Percentiles rank a stretch among this genome's conserved stretches.
Conservation (phyloP, 2,113 vertebrate genomes). For the Upupa epops region DNA sequence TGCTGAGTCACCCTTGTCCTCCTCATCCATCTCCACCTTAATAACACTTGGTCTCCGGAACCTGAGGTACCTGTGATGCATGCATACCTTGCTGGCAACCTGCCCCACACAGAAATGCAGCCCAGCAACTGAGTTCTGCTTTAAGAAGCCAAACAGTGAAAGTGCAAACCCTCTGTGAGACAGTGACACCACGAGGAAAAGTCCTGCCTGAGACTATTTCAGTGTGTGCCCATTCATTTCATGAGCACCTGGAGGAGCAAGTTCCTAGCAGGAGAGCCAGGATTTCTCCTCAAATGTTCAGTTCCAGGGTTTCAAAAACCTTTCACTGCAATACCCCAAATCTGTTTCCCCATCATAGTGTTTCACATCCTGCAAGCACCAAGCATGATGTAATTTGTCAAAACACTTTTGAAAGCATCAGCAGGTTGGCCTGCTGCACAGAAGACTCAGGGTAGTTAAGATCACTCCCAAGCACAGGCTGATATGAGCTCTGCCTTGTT, state of each 20-base stretch:
- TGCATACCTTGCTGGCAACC: not conserved
- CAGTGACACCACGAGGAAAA: not conserved
- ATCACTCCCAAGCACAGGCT: not conserved
- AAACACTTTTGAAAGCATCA: not conserved
- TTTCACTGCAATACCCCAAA: not conserved
- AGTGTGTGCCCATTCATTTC: not conserved
- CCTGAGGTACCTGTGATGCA: not conserved
- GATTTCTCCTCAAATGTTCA: not conserved
- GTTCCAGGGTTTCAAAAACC: not conserved
- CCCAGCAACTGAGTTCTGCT: not conserved
- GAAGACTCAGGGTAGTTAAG: not conserved
- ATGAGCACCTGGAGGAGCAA: fast-evolving
- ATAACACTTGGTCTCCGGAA: not conserved
- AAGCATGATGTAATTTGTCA: not conserved
- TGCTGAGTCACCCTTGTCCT: not conserved
- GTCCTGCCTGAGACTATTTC: not conserved
- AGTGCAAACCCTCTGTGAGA: not conserved
- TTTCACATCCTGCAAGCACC: not conserved
- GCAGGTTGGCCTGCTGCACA: not conserved
- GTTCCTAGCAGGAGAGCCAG: not conserved
- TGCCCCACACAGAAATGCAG: not conserved
- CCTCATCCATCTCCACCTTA: not conserved
- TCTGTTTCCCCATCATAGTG: not conserved
- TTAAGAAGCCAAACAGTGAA: not conserved
- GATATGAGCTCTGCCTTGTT: not conserved